A percentile compares a stretch with the other conserved stretches of the same genome.
These are phyloP conservation scores for Meteorus sp. DNA, from an alignment of 1,140 invertebrate genomes.

Conservation along the genomic window DNA sequence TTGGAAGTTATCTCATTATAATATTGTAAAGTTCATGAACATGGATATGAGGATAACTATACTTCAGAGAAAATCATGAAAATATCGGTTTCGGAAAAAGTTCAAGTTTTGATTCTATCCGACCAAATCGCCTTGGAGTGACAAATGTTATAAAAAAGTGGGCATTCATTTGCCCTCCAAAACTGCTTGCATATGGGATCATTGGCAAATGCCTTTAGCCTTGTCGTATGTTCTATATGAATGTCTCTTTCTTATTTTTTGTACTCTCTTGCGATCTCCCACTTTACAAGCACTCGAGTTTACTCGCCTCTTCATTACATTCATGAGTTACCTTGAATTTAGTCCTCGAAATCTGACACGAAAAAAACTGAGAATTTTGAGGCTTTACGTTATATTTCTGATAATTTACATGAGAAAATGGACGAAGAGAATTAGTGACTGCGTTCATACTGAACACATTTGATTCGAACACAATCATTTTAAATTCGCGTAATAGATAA, in stretches of 20 bases:
- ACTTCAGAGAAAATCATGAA: not conserved
- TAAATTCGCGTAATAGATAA: too few species aligned
- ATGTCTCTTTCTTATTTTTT: not conserved
- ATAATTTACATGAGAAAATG: not conserved
- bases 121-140: slow-evolving; percentile 22
- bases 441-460: not conserved
- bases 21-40: not conserved
- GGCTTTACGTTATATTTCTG: not conserved
- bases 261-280: too few species aligned
- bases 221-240: not conserved
- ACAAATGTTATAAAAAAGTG: slow-evolving; percentile 15
- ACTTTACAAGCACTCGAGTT: too few species aligned
- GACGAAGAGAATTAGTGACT: not conserved
- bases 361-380: slow-evolving; percentile 13
- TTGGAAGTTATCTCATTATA: too few species aligned
- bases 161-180: slow-evolving; percentile 7
- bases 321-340: slow-evolving; percentile 15
- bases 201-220: not conserved
- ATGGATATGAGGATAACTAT: not conserved
- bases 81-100: too few species aligned
- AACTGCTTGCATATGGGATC: slow-evolving; percentile 9
- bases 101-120: slow-evolving; percentile 13
- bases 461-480: too few species aligned
- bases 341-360: not conserved
- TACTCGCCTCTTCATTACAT: not conserved